A percentile compares a stretch with the other conserved stretches of the same genome.
These are phyloP conservation scores for Listronotus oregonensis DNA, from an alignment of 1,140 invertebrate genomes.

Conservation along the genomic window DNA sequence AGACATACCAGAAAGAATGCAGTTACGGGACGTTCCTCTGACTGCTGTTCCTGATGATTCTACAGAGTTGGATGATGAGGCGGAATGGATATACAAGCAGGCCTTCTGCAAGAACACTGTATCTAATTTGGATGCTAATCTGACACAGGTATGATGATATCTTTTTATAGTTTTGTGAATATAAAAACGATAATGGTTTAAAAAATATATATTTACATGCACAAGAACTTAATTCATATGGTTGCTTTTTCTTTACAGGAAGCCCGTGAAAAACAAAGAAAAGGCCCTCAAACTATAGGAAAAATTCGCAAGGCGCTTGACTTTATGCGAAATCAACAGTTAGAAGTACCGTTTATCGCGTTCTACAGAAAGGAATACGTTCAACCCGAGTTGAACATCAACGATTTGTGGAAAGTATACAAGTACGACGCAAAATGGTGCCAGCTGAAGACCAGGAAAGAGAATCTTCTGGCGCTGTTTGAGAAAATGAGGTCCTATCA, in stretches of 20 bases:
- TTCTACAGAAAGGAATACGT: slow-evolving; percentile 99
- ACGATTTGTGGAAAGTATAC: slow-evolving; percentile 97
- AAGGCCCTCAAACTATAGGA: slow-evolving; percentile 70
- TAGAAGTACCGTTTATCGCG: slow-evolving; percentile 98
- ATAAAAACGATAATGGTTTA: neutral
- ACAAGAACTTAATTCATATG: too few relatives aligned
- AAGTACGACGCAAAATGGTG: slow-evolving; percentile 97
- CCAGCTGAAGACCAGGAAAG: slow-evolving; percentile 85
- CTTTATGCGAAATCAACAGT: slow-evolving; percentile 93
- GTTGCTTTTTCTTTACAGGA: slow-evolving; percentile 43
- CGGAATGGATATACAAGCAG: slow-evolving; percentile 96
- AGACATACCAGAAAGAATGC: slow-evolving; percentile 91
- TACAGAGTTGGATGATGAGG: slow-evolving; percentile 91
- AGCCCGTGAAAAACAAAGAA: slow-evolving; percentile 62
- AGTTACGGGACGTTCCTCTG: slow-evolving; percentile 86
- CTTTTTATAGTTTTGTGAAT: neutral
- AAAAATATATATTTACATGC: too few relatives aligned
- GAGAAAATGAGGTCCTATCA: slow-evolving; percentile 94
- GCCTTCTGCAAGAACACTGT: slow-evolving; percentile 86
- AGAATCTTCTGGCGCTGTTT: slow-evolving; percentile 80
- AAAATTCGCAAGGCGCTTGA: slow-evolving; percentile 95
- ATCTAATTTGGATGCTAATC: slow-evolving; percentile 72
- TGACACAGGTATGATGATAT: slow-evolving; percentile 42
- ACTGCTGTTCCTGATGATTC: slow-evolving; percentile 80
- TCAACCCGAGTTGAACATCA: slow-evolving; percentile 90